Percentiles rank a stretch among this genome's conserved stretches.
These are phyloP conservation scores for Calosoma granatense DNA, from an alignment of 1,140 invertebrate species.

Conservation along the genomic window DNA sequence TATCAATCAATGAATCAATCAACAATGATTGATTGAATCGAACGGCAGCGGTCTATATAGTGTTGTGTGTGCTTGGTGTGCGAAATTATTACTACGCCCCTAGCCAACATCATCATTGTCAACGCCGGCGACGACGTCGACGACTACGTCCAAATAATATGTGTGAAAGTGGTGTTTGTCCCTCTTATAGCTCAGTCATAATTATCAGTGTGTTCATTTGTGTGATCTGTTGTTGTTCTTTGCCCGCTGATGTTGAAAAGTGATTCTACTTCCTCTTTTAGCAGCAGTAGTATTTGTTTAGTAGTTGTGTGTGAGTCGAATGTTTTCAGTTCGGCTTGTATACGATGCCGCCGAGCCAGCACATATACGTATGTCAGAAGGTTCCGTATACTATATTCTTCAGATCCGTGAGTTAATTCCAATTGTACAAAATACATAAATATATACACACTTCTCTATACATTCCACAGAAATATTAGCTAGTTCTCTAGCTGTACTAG, in stretches of 20 bases:
- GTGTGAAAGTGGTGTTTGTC: neutral
- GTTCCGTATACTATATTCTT: too few species aligned
- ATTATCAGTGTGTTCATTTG: neutral
- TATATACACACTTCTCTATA: too few species aligned
- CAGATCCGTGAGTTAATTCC: constrained; percentile 1
- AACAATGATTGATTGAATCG: too few species aligned
- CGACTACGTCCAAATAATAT: neutral
- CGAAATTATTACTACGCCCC: neutral
- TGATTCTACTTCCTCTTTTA: neutral
- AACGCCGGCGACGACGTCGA: too few species aligned
- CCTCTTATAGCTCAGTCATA: neutral
- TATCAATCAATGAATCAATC: neutral
- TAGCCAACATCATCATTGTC: neutral
- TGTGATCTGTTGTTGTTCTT: neutral
- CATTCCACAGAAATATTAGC: too few species aligned
- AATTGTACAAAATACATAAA: neutral
- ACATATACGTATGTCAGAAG: too few species aligned
- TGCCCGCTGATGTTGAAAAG: neutral
- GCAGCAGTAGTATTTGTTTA: constrained; percentile 3
- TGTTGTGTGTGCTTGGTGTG: too few species aligned
- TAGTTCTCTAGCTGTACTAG: too few species aligned
- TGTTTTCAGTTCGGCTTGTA: neutral
- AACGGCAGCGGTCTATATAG: too few species aligned
- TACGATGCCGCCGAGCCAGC: neutral
- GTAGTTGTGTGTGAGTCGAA: neutral